A percentile compares a stretch with the other conserved stretches of the same genome.
Evolutionary conservation across 2,797 vertebrate species (phyloP).

Genomic region (Spinibarbus caldwelli): DNA sequence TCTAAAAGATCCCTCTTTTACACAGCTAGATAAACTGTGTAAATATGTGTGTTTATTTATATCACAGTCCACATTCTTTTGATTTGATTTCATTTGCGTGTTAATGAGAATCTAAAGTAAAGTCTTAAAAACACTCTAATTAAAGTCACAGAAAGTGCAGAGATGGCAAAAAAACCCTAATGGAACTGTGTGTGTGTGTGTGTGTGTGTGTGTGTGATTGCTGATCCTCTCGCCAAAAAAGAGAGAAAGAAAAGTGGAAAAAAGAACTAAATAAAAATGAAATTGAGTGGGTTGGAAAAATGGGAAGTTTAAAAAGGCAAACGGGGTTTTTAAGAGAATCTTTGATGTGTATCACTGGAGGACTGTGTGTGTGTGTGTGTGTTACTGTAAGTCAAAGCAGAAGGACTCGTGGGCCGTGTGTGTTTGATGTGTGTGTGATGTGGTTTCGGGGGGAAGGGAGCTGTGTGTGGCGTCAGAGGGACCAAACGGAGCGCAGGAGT

Average conservation of each 20-base stretch:
- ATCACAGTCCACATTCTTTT: background rate
- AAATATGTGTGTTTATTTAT: background rate
- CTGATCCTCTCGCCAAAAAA: constrained; percentile 60
- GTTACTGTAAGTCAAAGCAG: constrained; percentile 85
- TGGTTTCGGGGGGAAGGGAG: constrained; percentile 82
- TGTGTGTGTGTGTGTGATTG: constrained; percentile 40
- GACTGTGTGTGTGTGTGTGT: constrained; percentile 59
- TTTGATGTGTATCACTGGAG: constrained; percentile 84
- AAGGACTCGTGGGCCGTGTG: constrained; percentile 75
- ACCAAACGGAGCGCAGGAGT: constrained; percentile 69
- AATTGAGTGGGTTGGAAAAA: constrained; percentile 68
- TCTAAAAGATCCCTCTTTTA: background rate
- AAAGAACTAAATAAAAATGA: constrained; percentile 60
- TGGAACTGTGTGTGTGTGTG: constrained; percentile 23
- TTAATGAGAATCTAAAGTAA: constrained; percentile 40
- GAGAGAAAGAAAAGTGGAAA: constrained; percentile 45
- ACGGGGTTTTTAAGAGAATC: constrained; percentile 78
- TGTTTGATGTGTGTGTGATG: constrained; percentile 78
- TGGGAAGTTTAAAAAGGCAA: constrained; percentile 75
- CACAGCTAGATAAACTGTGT: background rate
- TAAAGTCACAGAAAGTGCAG: constrained; percentile 74
- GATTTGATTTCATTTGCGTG: background rate
- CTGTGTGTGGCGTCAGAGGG: constrained; percentile 83
- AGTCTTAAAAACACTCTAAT: constrained; percentile 55
- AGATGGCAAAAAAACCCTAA: constrained; percentile 67